Evolutionary conservation across 1,140 invertebrate genomes (phyloP).

Genomic region (Euura lappo): DNA sequence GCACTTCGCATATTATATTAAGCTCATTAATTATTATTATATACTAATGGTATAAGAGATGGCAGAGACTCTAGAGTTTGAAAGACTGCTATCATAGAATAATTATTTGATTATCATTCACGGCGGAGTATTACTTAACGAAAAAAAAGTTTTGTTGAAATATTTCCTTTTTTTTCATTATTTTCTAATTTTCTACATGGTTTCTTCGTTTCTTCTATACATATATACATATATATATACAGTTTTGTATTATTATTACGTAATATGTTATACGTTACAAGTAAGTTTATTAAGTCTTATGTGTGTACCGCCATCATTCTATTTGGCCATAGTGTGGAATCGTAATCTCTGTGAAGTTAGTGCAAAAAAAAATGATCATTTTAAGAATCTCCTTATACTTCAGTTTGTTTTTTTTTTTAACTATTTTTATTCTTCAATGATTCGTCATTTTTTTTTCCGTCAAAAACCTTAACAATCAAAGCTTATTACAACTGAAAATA

Average conservation of each 20-base stretch:
- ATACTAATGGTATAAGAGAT: neutral
- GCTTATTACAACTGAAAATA: too few species aligned
- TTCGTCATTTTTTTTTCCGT: too few species aligned
- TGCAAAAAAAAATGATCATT: neutral
- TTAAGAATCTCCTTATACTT: neutral
- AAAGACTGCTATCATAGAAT: slow-evolving; percentile 1
- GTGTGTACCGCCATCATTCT: neutral
- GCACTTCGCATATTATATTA: neutral
- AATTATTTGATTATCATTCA: neutral
- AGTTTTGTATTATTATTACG: neutral
- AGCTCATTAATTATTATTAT: neutral
- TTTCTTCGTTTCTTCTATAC: neutral
- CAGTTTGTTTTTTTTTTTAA: neutral
- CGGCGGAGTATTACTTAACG: neutral
- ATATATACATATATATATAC: neutral
- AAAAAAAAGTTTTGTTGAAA: neutral
- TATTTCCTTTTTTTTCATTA: neutral
- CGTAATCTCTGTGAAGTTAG: neutral
- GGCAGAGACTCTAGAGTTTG: neutral
- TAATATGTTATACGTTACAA: neutral
- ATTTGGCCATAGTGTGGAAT: neutral
- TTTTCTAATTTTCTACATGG: neutral
- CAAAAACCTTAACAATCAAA: too few species aligned
- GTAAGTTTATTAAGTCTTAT: neutral
- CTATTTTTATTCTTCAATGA: slow-evolving; percentile 2